These are phyloP conservation scores for Ostrea edulis DNA, from an alignment of 1,140 invertebrate species.

Conservation along the genomic window DNA sequence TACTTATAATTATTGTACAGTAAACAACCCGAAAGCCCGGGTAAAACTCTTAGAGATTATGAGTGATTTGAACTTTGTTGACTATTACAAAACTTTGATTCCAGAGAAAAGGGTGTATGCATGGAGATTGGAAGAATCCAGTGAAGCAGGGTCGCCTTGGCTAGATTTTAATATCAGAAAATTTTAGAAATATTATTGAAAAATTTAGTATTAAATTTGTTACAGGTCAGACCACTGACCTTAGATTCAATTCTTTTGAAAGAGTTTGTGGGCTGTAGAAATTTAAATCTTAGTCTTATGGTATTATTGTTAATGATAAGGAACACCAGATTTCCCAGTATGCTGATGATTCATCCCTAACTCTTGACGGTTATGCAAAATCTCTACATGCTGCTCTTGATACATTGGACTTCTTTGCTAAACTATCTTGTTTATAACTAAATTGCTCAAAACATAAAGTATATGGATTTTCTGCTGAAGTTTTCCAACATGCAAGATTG, in stretches of 20 bases:
- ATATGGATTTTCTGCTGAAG: conserved; percentile 48
- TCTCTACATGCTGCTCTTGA: conserved; percentile 40
- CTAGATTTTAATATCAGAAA: conserved; percentile 43
- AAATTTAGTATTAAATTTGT: background rate
- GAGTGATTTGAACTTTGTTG: conserved; percentile 19
- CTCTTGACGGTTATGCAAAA: conserved; percentile 49
- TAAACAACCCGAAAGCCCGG: conserved; percentile 44
- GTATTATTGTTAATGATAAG: conserved; percentile 41
- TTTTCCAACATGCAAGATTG: background rate
- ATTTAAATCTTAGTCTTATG: conserved; percentile 36
- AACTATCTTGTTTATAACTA: conserved; percentile 45
- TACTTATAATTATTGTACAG: conserved; percentile 39
- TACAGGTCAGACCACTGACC: conserved; percentile 32
- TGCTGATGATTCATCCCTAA: background rate
- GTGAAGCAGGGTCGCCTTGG: conserved; percentile 40
- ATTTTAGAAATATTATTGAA: conserved; percentile 18
- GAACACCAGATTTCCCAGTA: conserved; percentile 41
- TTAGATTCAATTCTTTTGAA: conserved; percentile 29
- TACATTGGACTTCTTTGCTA: conserved; percentile 36
- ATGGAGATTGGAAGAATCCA: conserved; percentile 39
- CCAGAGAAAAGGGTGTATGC: conserved; percentile 27
- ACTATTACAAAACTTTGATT: conserved; percentile 30
- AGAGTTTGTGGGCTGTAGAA: conserved; percentile 18
- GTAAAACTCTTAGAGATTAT: conserved; percentile 40
- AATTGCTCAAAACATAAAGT: conserved; percentile 49